Evolutionary conservation across 2,797 vertebrate genomes (phyloP).

Genomic region (Adelosebastes latens): DNA sequence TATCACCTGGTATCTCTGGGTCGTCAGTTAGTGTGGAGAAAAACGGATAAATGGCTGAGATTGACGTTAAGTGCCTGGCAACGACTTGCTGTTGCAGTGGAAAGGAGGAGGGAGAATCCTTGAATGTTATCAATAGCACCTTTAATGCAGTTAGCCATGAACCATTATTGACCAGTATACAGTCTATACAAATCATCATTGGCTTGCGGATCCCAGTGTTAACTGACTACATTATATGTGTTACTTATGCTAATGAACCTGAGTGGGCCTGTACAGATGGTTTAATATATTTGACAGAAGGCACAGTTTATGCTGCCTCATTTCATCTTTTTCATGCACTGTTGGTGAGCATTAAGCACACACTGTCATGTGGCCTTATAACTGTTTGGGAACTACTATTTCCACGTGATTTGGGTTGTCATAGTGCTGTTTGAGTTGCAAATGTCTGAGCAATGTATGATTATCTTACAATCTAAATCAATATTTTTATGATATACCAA

Average conservation of each 20-base stretch:
- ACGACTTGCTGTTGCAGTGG: no score
- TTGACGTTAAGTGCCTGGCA: no score
- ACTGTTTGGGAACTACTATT: neutral
- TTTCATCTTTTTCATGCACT: conserved; percentile 25
- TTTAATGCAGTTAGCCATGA: neutral
- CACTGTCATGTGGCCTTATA: neutral
- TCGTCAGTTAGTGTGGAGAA: no score
- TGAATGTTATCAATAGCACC: no score
- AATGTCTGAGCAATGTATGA: neutral
- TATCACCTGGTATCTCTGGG: no score
- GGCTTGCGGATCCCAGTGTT: neutral
- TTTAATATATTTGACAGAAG: conserved; percentile 41
- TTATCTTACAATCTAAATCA: neutral
- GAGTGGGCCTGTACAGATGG: conserved; percentile 16
- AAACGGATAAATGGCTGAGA: no score
- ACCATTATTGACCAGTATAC: neutral
- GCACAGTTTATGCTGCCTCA: conserved; percentile 23
- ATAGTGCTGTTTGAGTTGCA: neutral
- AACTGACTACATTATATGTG: neutral
- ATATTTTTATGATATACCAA: neutral
- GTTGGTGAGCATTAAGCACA: conserved; percentile 11
- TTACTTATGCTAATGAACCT: neutral
- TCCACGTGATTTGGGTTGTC: neutral
- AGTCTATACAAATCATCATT: neutral
- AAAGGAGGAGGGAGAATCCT: no score